Conservation (phyloP, 2,888 invertebrate species). For the Hydraecia micacea region DNA sequence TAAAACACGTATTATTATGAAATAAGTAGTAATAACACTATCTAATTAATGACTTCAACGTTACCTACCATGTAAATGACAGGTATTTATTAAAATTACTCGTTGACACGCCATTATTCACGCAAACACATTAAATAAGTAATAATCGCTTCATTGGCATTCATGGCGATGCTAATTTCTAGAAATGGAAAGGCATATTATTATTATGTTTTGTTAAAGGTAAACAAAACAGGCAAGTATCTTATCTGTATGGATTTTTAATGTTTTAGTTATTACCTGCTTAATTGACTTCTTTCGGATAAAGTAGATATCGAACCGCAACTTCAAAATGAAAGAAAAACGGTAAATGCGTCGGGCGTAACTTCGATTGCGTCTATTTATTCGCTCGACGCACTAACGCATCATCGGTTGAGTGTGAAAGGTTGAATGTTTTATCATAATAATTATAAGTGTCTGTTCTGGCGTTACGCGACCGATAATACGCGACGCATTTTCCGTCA, state of each 20-base stretch:
- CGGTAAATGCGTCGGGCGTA: no score
- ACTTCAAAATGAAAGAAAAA: background rate
- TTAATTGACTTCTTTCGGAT: background rate
- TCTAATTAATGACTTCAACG: conserved; percentile 25
- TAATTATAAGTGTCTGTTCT: no score
- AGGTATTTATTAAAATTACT: conserved; percentile 45
- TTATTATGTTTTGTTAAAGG: background rate
- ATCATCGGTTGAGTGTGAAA: no score
- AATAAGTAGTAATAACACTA: conserved; percentile 15
- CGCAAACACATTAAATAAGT: conserved; percentile 11
- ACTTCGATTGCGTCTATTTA: no score
- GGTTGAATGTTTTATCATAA: no score
- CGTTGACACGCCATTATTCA: conserved; percentile 23
- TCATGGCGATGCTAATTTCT: conserved; percentile 20
- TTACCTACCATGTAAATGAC: conserved; percentile 17
- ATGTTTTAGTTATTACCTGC: background rate
- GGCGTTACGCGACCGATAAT: no score
- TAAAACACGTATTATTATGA: conserved; percentile 1
- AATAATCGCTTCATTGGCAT: conserved; percentile 17
- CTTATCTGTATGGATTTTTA: background rate
- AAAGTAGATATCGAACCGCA: background rate
- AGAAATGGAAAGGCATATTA: conserved; percentile 24
- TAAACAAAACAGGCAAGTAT: background rate
- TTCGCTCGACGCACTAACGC: no score
- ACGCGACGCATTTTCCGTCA: no score